Conservation (phyloP, 2,888 invertebrate species). For the Meliscaeva auricollis region DNA sequence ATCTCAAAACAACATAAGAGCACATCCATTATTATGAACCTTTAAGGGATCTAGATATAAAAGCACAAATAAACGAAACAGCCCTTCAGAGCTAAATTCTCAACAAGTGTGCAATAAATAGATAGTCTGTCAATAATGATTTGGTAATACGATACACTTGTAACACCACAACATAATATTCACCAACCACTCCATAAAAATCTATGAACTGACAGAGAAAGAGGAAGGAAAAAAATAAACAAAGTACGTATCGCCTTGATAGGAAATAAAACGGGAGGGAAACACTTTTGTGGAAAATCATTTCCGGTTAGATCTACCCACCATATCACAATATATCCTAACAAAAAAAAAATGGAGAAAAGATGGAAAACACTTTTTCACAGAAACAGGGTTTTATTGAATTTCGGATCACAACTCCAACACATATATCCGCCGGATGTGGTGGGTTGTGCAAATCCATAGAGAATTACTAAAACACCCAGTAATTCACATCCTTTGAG, state of each 20-base stretch:
- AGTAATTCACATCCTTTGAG: slow-evolving; percentile 23
- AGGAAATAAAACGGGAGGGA: slow-evolving; percentile 73
- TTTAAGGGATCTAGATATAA: neutral
- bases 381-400: slow-evolving; percentile 63
- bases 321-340: slow-evolving; percentile 39
- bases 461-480: slow-evolving; percentile 32
- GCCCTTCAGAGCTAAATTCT: slow-evolving; percentile 52
- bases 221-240: slow-evolving; percentile 33
- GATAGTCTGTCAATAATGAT: slow-evolving; percentile 78
- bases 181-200: slow-evolving; percentile 72
- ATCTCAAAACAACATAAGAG: too few species aligned
- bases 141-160: slow-evolving; percentile 78
- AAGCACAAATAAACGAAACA: slow-evolving; percentile 23
- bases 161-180: slow-evolving; percentile 64
- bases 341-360: slow-evolving; percentile 1
- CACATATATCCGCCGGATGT: slow-evolving; percentile 39
- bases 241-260: slow-evolving; percentile 45
- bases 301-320: slow-evolving; percentile 73
- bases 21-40: neutral
- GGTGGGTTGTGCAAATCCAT: slow-evolving; percentile 25
- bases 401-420: slow-evolving; percentile 54
- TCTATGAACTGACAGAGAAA: slow-evolving; percentile 65
- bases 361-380: slow-evolving; percentile 52
- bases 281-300: slow-evolving; percentile 75
- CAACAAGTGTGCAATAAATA: slow-evolving; percentile 77